phyloP scores from a whole-genome alignment of 1,140 invertebrate species.

The Musca vetustissima region DNA sequence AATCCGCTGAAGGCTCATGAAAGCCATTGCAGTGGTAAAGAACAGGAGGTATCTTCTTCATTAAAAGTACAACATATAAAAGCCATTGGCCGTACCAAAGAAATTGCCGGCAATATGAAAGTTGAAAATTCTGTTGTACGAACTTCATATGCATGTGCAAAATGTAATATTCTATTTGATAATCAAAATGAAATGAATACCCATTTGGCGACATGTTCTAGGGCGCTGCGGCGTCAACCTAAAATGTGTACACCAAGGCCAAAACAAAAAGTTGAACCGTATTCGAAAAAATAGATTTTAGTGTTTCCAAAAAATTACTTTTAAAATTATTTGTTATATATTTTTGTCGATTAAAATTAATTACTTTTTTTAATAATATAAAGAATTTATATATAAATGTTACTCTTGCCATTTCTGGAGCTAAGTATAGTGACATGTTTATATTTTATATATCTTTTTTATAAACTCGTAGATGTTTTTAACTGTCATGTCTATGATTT shows the following conservation, averaged over 20 bases:
- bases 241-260: conserved; percentile 3
- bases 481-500: too few species aligned
- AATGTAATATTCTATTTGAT: conserved; percentile 6
- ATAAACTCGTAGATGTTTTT: too few species aligned
- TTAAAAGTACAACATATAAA: not conserved
- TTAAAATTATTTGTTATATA: too few species aligned
- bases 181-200: conserved; percentile 3
- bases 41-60: too few species aligned
- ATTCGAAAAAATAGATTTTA: not conserved
- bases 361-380: too few species aligned
- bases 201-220: not conserved
- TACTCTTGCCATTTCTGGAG: too few species aligned
- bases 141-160: conserved; percentile 9
- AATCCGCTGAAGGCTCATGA: not conserved
- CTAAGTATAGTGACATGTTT: too few species aligned
- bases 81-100: not conserved
- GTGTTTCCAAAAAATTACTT: too few species aligned
- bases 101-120: not conserved
- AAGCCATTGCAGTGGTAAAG: not conserved
- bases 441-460: too few species aligned
- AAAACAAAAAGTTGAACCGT: not conserved
- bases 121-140: not conserved
- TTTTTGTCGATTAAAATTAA: too few species aligned
- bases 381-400: too few species aligned
- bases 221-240: not conserved